Base-by-base conservation (phyloP, 2,888 invertebrate species). In the Orthosia gracilis region DNA sequence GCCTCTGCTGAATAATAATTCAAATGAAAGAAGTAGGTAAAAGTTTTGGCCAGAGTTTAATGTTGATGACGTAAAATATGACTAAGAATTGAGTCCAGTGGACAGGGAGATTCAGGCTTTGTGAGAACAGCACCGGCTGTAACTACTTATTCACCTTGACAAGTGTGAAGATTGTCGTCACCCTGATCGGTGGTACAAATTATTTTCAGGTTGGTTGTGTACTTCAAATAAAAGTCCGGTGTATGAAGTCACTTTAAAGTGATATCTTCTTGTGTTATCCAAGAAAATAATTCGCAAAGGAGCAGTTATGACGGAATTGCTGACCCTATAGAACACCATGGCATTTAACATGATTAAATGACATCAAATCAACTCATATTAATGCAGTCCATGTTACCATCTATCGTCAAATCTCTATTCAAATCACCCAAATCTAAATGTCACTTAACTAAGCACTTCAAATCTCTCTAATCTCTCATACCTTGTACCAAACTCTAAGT, bases 401-500 rank as follows among this genome's bases (percentile, higher is more conserved):
- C 18, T 13, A 68, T 31, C 23, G 12, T 17, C n/a, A 12, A 66
- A 77, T 58, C 40, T 77, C 26, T 9, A 40, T 54, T 23, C 47
- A 40, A 55, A 79, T 69, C 65, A 26, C n/a, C 54, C 21, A 69
- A 45, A 67, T 69, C 63, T 61, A 68, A 72, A 73, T 61, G 21
- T 13, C 23, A 57, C 9, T 50, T n/a, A 64, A 61, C 55, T 73
- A 71, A 79, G 45, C 52, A 75, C 57, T 61, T 74, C n/a, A 26
- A n/a, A 63, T 58, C 50, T 65, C 26, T 47, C 67, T 76, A 80
- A 82, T 83, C 86, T 77, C 66, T 77, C 52, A 62, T 69, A 31
- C 61, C 86, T 90, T 91, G 78, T 23, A 81, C 89, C 89, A 79
- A 69, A 82, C 78, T 74, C 70, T 87, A 80, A 85, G 79, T 89